Conservation (phyloP, 2,113 vertebrate genomes). For the Seriola dumerili region DNA sequence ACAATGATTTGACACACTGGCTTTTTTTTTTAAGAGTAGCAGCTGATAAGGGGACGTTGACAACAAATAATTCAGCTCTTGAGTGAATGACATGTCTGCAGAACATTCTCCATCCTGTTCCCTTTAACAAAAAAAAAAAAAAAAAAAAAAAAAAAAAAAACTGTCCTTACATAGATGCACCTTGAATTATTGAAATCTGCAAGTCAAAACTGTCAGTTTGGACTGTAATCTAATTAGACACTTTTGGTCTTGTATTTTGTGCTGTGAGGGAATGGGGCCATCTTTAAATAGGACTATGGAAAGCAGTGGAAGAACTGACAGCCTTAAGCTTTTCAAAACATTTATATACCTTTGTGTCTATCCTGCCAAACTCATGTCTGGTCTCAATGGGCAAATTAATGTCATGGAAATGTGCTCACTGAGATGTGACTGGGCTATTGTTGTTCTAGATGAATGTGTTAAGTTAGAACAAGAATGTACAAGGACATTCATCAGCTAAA, state of each 20-base stretch:
- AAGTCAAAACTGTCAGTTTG: conserved; percentile 57
- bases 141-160: no score
- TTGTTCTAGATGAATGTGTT: neutral
- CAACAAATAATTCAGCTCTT: neutral
- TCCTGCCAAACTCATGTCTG: conserved; percentile 9
- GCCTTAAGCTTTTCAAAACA: conserved; percentile 20
- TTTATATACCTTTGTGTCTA: conserved; percentile 1
- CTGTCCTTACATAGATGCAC: conserved; percentile 28
- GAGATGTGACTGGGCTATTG: neutral
- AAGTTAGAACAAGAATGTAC: neutral
- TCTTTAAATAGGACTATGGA: conserved; percentile 72
- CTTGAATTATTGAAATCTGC: conserved; percentile 48
- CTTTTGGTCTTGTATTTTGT: conserved; percentile 33
- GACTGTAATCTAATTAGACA: conserved; percentile 61
- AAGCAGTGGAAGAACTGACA: conserved; percentile 22
- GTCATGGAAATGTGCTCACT: conserved; percentile 2
- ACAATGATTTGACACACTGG: neutral
- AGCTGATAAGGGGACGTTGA: neutral
- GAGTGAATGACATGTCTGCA: neutral
- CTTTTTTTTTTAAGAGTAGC: neutral
- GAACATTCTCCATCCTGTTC: conserved; percentile 4
- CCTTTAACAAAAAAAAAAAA: no score
- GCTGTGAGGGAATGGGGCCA: conserved; percentile 54
- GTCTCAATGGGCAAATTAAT: conserved; percentile 4
- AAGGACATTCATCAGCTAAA: neutral